Evolutionary conservation across 2,113 vertebrate genomes (phyloP), one percentile per base, ranked within the genome.

Genomic region (Brachyistius frenatus): DNA sequence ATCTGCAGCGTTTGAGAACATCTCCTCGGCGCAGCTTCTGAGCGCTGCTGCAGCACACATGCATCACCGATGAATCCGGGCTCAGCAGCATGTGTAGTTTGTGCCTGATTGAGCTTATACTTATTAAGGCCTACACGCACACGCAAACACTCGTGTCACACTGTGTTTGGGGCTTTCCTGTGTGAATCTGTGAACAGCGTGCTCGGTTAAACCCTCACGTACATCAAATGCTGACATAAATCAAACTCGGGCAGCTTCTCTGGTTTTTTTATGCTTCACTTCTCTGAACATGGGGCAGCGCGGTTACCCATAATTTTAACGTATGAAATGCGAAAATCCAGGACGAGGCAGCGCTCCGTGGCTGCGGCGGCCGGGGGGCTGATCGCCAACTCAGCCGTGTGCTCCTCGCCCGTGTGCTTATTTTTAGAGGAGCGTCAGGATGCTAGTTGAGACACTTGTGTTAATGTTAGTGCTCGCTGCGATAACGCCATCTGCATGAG

Each of bases 391-490:
- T 92, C 86, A 89, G 60, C 89, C 78, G 65, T 85, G 83, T 41
- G 75, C 74, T 79, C 78, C 78, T 66, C 56, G 73, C 68, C 60
- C 75, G 41, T 66, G 72, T 75, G 75, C 83, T 91, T 92, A 92
- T 93, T 93, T 93, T 87, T 91, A 88, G 89, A 83, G 81, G 58
- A 74, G 82, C 65, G 15, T 85, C 56, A 46, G 61, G 72, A 85
- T 85, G 72, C 83, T 83, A 78, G 79, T 82, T 4, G 61, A 56
- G 77, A 78, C 64, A 35, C 66, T 89, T 69, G 82, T 80, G 71
- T 81, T 74, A 82, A 88, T 87, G 85, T 79, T 88, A 83, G 77
- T 15, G 54, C 60, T 53, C 64, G 65, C 63, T 60, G 50, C 35
- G 61, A 63, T 84, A 55, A 69, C 67, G 76, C 64, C 73, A 68